Conservation (phyloP, 2,888 invertebrate species). For the Calliscelio sp. region DNA sequence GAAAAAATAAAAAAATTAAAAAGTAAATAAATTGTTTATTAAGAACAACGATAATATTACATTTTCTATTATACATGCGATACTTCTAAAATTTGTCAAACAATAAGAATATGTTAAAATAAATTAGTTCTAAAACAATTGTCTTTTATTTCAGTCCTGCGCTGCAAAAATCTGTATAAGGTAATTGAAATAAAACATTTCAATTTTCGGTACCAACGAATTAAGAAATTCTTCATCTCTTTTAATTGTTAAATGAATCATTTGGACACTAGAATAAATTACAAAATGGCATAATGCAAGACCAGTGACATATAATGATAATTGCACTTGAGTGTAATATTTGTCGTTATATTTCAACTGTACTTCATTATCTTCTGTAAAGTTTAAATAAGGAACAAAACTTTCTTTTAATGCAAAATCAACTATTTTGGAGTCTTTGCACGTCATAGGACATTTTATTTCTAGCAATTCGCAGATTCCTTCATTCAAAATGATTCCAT, state of each 20-base stretch:
- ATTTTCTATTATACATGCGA: too few species aligned
- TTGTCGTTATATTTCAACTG: conserved; percentile 12
- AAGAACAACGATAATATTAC: too few species aligned
- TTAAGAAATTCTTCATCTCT: conserved; percentile 17
- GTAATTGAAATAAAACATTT: conserved; percentile 18
- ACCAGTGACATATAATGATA: conserved; percentile 35
- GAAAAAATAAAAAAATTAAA: too few species aligned
- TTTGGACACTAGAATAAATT: conserved; percentile 27
- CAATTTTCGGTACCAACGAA: background rate
- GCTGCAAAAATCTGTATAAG: background rate
- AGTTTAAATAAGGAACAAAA: background rate
- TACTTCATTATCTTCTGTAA: background rate
- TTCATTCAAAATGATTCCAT: conserved; percentile 53
- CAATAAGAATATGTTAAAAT: too few species aligned
- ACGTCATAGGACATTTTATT: conserved; percentile 51
- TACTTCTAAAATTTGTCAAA: too few species aligned
- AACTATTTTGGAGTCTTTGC: background rate
- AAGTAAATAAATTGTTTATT: too few species aligned
- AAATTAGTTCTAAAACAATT: too few species aligned
- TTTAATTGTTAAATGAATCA: conserved; percentile 3
- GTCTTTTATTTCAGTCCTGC: background rate
- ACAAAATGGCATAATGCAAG: conserved; percentile 18
- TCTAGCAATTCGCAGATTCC: conserved; percentile 51
- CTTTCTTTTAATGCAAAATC: background rate
- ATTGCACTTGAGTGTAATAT: conserved; percentile 44